Conservation (phyloP, 1,140 invertebrate species). For the Magallana ariakensis region DNA sequence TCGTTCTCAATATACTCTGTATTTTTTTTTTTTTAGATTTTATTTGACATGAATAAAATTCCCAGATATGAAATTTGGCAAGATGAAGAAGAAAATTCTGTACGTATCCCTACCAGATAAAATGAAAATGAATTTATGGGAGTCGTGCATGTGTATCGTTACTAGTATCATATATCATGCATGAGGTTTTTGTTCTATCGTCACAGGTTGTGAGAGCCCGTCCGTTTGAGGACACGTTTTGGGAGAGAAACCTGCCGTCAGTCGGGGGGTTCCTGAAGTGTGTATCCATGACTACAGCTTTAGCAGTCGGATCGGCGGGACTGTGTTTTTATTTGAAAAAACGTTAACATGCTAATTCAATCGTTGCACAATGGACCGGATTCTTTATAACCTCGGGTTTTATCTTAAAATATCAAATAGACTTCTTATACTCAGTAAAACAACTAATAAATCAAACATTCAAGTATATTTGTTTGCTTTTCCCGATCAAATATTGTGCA, state of each 20-base stretch:
- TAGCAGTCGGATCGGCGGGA: neutral
- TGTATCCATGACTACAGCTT: neutral
- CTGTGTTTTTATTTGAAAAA: neutral
- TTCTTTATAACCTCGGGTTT: neutral
- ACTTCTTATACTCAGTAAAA: neutral
- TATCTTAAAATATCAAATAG: neutral
- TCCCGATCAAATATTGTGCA: no score
- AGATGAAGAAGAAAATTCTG: conserved; percentile 67
- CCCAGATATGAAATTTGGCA: conserved; percentile 63
- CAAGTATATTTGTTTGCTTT: no score
- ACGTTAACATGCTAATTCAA: neutral
- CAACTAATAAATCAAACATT: no score
- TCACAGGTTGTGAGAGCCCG: neutral
- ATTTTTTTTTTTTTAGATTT: conserved; percentile 56
- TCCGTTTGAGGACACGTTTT: neutral
- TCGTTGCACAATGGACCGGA: neutral
- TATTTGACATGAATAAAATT: conserved; percentile 60
- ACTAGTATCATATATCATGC: no score
- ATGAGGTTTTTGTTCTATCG: neutral
- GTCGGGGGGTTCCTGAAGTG: neutral
- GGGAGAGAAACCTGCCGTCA: neutral
- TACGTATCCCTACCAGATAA: conserved; percentile 34
- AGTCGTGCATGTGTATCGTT: neutral
- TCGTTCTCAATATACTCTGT: no score
- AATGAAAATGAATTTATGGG: neutral